A percentile compares a stretch with the other conserved stretches of the same genome.
phyloP scores from a whole-genome alignment of 1,140 invertebrate genomes.

The Zaprionus kolodkinae region DNA sequence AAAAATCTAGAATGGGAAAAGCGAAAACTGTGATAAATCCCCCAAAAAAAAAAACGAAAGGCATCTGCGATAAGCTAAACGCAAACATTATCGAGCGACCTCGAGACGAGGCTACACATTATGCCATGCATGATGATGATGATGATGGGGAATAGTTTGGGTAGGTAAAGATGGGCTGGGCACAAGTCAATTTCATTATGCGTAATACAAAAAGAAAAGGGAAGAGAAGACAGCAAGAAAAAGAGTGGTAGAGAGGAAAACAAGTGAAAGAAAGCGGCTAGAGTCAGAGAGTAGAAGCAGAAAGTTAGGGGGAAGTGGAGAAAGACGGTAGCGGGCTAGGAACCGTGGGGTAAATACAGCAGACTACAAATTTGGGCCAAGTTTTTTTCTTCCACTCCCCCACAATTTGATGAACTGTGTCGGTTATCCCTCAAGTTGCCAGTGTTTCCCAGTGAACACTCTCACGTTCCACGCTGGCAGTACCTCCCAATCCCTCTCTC shows the following conservation, averaged over 20 bases:
- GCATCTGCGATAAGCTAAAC: conserved; percentile 4
- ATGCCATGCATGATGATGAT: background rate
- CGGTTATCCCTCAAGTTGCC: conserved; percentile 4
- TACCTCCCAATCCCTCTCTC: background rate
- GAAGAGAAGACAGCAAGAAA: background rate
- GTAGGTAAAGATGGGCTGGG: background rate
- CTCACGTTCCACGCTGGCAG: background rate
- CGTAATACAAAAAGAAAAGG: conserved; percentile 20
- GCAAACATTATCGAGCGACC: conserved; percentile 4
- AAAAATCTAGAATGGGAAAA: background rate
- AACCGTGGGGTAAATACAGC: background rate
- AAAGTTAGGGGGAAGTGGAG: background rate
- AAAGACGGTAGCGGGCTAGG: background rate
- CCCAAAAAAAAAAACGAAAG: background rate
- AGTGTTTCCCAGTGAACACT: background rate
- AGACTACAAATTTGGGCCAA: conserved; percentile 1
- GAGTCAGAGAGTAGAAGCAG: background rate
- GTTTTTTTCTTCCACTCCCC: background rate
- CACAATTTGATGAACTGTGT: conserved; percentile 28
- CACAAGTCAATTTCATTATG: conserved; percentile 37
- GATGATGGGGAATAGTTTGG: background rate
- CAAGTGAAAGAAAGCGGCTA: background rate
- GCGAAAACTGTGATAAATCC: conserved; percentile 2
- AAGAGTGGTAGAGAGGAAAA: no score
- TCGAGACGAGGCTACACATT: background rate